Percentiles rank a stretch among this genome's conserved stretches.
Conservation (phyloP, 2,888 invertebrate species). For the Mythimna ferrago region DNA sequence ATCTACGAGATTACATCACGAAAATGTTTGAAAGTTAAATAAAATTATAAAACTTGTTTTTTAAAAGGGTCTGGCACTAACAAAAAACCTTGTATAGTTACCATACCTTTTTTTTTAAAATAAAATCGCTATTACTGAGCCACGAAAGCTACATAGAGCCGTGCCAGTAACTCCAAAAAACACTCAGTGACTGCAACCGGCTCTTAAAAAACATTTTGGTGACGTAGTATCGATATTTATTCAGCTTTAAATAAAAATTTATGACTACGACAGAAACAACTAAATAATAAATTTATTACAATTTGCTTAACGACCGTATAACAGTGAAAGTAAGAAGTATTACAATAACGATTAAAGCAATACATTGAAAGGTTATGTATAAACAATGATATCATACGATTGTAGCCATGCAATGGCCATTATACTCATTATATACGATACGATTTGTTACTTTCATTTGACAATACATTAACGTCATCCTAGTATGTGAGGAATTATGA, state of each 20-base stretch:
- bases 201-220: not conserved
- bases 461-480: constrained; percentile 8
- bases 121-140: too few species aligned
- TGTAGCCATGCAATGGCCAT: constrained; percentile 30
- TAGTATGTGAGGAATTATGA: not conserved
- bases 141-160: too few species aligned
- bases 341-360: constrained; percentile 39
- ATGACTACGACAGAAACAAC: not conserved
- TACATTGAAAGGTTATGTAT: constrained; percentile 40
- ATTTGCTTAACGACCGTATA: constrained; percentile 15
- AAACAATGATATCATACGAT: constrained; percentile 43
- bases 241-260: not conserved
- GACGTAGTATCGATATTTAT: constrained; percentile 2
- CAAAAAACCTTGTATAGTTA: too few species aligned
- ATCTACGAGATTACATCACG: too few species aligned
- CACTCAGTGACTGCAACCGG: too few species aligned
- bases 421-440: constrained; percentile 17
- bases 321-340: constrained; percentile 27
- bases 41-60: too few species aligned
- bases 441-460: constrained; percentile 7
- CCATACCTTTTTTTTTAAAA: too few species aligned
- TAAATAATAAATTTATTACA: not conserved
- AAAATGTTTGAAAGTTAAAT: too few species aligned
- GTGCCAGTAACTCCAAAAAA: too few species aligned
- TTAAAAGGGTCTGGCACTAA: too few species aligned